Conservation (phyloP, 1,140 invertebrate genomes). For the Carcinoscorpius rotundicauda region DNA sequence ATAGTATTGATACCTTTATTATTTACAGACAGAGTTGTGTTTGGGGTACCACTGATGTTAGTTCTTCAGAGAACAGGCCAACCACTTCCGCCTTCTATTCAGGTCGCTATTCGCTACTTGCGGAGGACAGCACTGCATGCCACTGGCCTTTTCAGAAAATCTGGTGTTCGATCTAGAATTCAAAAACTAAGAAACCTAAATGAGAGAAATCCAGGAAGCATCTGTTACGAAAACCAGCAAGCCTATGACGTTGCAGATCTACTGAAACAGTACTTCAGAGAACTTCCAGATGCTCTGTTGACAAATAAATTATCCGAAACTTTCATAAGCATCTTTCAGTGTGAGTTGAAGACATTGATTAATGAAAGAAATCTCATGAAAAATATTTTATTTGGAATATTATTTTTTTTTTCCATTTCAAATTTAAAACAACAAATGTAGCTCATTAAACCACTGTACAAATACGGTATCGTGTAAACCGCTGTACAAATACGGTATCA, state of each 20-base stretch:
- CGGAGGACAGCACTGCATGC: conserved; percentile 70
- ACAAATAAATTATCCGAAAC: conserved; percentile 91
- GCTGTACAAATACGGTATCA: too few species aligned
- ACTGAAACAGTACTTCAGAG: conserved; percentile 90
- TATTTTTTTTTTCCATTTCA: too few species aligned
- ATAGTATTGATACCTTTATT: too few species aligned
- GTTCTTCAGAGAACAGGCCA: conserved; percentile 76
- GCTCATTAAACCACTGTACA: too few species aligned
- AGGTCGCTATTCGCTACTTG: conserved; percentile 70
- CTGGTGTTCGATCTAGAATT: conserved; percentile 76
- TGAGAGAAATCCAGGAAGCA: conserved; percentile 44
- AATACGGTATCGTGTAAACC: too few species aligned
- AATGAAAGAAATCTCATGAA: too few species aligned
- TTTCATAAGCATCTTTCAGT: conserved; percentile 87
- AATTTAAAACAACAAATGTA: too few species aligned
- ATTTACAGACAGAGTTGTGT: conserved; percentile 66
- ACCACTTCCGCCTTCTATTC: conserved; percentile 71
- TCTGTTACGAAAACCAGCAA: conserved; percentile 29
- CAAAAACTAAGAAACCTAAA: conserved; percentile 64
- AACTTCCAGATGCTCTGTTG: conserved; percentile 80
- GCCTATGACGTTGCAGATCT: conserved; percentile 91
- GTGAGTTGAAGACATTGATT: conserved; percentile 43
- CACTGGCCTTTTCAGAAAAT: conserved; percentile 86
- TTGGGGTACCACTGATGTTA: conserved; percentile 72
- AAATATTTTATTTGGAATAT: too few species aligned